These are phyloP conservation scores for Drosophila neotestacea DNA, from an alignment of 2,888 invertebrate species.

Conservation along the genomic window DNA sequence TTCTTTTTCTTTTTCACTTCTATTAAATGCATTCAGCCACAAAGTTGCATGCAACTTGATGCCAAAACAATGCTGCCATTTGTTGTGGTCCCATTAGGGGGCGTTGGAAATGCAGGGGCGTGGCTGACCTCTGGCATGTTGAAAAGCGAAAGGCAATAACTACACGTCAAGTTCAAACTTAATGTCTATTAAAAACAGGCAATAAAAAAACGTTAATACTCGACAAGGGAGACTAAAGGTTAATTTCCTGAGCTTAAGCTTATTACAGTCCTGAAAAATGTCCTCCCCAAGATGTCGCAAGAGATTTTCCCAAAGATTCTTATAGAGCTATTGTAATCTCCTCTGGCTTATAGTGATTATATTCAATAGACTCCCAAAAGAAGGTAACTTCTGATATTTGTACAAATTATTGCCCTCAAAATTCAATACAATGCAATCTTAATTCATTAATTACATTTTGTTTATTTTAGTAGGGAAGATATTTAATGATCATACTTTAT, in stretches of 20 bases:
- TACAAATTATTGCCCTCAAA: too few relatives aligned
- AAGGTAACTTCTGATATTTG: too few relatives aligned
- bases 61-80: conserved; percentile 37
- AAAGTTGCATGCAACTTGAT: conserved; percentile 55
- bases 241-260: neutral
- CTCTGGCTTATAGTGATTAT: too few relatives aligned
- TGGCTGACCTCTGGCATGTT: conserved; percentile 64
- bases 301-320: too few relatives aligned
- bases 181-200: conserved; percentile 5
- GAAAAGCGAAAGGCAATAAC: conserved; percentile 70
- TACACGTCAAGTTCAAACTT: conserved; percentile 27
- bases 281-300: neutral
- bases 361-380: too few relatives aligned
- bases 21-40: conserved; percentile 53
- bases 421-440: too few relatives aligned
- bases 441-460: too few relatives aligned
- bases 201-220: neutral
- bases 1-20: conserved; percentile 36
- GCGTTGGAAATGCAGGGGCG: conserved; percentile 22
- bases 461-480: too few relatives aligned
- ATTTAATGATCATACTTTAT: too few relatives aligned
- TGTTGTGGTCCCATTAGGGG: conserved; percentile 18
- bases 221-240: neutral
- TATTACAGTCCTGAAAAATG: neutral
- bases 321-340: too few relatives aligned